Conservation (phyloP, 2,888 invertebrate species). For the Chelonus formosanus region DNA sequence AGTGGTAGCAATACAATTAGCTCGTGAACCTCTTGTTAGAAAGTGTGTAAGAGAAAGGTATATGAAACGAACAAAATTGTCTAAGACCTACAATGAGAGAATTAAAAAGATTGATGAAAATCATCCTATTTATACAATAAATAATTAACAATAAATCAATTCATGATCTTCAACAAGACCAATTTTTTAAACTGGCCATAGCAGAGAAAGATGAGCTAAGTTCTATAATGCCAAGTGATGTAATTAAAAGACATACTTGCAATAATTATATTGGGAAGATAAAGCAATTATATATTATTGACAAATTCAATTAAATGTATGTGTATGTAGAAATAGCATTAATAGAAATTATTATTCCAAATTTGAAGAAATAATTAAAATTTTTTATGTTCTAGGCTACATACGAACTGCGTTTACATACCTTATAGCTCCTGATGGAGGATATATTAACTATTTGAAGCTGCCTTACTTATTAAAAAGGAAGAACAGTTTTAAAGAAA, state of each 20-base stretch:
- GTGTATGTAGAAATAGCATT: constrained; percentile 90
- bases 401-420: constrained; percentile 71
- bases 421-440: constrained; percentile 87
- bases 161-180: constrained; percentile 85
- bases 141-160: constrained; percentile 94
- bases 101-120: constrained; percentile 95
- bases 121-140: constrained; percentile 86
- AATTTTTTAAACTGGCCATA: constrained; percentile 83
- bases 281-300: constrained; percentile 85
- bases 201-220: constrained; percentile 85
- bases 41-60: constrained; percentile 86
- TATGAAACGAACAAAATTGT: constrained; percentile 86
- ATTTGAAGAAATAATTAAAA: constrained; percentile 85
- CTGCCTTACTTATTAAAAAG: constrained; percentile 86
- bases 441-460: constrained; percentile 89
- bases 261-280: constrained; percentile 87
- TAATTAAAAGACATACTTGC: constrained; percentile 81
- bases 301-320: constrained; percentile 87
- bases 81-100: constrained; percentile 88
- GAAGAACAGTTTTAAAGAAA: constrained; percentile 76
- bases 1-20: constrained; percentile 94
- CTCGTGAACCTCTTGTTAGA: constrained; percentile 89
- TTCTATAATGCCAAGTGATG: constrained; percentile 77
- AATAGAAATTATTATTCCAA: constrained; percentile 87
- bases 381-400: constrained; percentile 84